Conservation (phyloP, 2,797 vertebrate genomes). For the Trematomus bernacchii region DNA sequence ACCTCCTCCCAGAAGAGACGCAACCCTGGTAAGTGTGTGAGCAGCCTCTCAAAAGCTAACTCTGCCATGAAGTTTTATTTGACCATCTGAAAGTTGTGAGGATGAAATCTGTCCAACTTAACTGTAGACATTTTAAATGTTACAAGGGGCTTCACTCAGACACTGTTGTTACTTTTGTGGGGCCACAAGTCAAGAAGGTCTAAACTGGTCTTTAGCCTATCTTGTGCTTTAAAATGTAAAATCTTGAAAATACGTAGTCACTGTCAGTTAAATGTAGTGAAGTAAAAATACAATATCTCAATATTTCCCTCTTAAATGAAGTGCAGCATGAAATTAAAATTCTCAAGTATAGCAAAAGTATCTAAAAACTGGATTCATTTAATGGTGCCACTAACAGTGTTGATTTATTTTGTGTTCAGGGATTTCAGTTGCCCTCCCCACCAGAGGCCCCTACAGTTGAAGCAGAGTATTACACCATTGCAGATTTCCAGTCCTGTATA, state of each 20-base stretch:
- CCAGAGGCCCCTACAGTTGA: slow-evolving; percentile 98
- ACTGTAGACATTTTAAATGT: slow-evolving; percentile 1
- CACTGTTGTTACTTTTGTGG: not conserved
- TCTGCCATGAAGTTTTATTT: not conserved
- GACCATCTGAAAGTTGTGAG: not conserved
- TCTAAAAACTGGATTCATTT: not conserved
- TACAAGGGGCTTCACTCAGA: not conserved
- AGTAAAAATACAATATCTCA: too few relatives aligned
- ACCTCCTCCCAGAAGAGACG: slow-evolving; percentile 96
- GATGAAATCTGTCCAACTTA: not conserved
- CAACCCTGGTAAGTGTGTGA: slow-evolving; percentile 91
- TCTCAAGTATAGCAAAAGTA: not conserved
- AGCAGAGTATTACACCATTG: slow-evolving; percentile 99
- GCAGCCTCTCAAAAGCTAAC: too few relatives aligned
- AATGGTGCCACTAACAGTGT: not conserved
- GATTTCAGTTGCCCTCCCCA: slow-evolving; percentile 97
- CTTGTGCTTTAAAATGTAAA: not conserved
- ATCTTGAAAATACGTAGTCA: not conserved
- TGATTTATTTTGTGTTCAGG: slow-evolving; percentile 75
- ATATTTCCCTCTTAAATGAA: not conserved
- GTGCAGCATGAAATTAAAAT: not conserved
- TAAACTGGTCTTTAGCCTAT: not conserved
- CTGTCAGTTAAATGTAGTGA: too few relatives aligned
- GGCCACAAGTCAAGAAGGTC: not conserved
- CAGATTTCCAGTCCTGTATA: slow-evolving; percentile 99